A percentile compares a stretch with the other conserved stretches of the same genome.
These are phyloP conservation scores for Vanessa tameamea DNA, from an alignment of 1,140 invertebrate species.

Conservation along the genomic window DNA sequence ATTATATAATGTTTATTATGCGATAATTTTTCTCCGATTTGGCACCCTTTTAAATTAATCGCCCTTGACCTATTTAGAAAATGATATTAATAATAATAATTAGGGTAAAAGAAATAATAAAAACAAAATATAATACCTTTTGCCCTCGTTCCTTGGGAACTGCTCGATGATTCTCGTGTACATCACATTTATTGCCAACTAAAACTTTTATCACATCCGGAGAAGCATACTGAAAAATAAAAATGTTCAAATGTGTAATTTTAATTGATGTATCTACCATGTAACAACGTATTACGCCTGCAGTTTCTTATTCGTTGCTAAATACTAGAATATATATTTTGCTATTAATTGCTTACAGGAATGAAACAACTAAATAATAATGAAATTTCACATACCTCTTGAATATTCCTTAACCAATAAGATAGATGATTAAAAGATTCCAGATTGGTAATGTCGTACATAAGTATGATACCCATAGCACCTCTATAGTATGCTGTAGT, in stretches of 20 bases:
- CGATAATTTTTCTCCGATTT: no score
- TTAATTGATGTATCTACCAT: no score
- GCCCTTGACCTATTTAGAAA: no score
- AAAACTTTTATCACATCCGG: constrained; percentile 92
- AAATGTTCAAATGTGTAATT: neutral
- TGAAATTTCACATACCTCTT: constrained; percentile 84
- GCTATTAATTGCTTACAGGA: neutral
- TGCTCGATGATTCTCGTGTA: constrained; percentile 85
- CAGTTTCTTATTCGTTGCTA: no score
- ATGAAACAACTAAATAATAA: neutral
- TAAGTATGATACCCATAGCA: constrained; percentile 92
- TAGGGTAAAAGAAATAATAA: neutral
- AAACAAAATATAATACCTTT: constrained; percentile 82
- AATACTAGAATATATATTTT: neutral
- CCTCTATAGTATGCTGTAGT: constrained; percentile 94
- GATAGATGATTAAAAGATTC: constrained; percentile 93
- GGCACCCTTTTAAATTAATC: no score
- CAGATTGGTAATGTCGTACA: constrained; percentile 93
- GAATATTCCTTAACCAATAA: constrained; percentile 93
- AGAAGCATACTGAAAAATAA: constrained; percentile 87
- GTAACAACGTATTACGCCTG: no score
- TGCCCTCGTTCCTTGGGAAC: constrained; percentile 89
- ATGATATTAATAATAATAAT: no score
- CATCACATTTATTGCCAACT: constrained; percentile 92
- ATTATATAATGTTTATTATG: no score